Conservation (phyloP, 1,140 invertebrate genomes). For the Dendrolimus punctatus region DNA sequence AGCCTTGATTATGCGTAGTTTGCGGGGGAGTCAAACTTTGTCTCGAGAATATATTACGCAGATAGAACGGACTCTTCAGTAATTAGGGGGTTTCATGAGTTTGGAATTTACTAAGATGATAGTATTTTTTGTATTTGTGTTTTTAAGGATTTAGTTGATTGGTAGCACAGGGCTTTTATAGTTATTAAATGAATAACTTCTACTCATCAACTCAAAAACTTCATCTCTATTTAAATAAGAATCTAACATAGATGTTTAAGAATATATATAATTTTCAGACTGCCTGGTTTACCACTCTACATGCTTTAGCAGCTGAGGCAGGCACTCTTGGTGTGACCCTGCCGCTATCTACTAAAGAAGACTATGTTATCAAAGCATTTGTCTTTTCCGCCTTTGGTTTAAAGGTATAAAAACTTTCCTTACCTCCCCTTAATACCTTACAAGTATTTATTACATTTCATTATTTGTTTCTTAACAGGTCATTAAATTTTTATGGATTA, state of each 20-base stretch:
- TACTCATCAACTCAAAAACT: too few relatives aligned
- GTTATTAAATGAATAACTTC: too few relatives aligned
- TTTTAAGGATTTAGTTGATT: too few relatives aligned
- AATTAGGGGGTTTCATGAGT: too few relatives aligned
- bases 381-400: slow-evolving; percentile 33
- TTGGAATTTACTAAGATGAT: too few relatives aligned
- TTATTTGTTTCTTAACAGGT: slow-evolving; percentile 27
- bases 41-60: too few relatives aligned
- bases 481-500: slow-evolving; percentile 40
- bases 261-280: slow-evolving; percentile 25
- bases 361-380: slow-evolving; percentile 29
- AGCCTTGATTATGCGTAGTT: too few relatives aligned
- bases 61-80: too few relatives aligned
- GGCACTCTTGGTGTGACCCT: slow-evolving; percentile 41
- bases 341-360: slow-evolving; percentile 36
- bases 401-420: slow-evolving; percentile 32
- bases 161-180: too few relatives aligned
- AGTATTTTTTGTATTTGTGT: too few relatives aligned
- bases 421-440: too few relatives aligned
- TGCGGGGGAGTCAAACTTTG: too few relatives aligned
- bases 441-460: background rate
- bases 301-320: slow-evolving; percentile 45
- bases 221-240: background rate
- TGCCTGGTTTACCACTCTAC: slow-evolving; percentile 34
- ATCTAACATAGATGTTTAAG: background rate